Evolutionary conservation across 2,888 invertebrate species (phyloP).

Genomic region (Diogma glabrata): DNA sequence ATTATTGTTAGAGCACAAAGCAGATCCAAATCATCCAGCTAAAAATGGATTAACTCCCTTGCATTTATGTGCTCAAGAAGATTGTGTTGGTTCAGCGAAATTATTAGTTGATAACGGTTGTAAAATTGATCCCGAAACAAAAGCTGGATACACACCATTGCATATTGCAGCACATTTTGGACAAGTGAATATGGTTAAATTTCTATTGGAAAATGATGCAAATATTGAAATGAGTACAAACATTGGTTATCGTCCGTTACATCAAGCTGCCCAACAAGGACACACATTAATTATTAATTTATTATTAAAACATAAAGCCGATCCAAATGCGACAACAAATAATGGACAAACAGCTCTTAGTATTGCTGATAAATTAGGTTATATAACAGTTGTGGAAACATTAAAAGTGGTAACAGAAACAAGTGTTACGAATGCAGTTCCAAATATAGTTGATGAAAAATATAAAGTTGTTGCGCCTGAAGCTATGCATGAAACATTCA

Average conservation of each 20-base stretch:
- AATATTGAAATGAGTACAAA: constrained; percentile 69
- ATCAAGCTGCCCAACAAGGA: constrained; percentile 97
- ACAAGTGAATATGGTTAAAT: constrained; percentile 81
- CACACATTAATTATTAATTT: constrained; percentile 90
- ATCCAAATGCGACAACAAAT: constrained; percentile 88
- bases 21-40: constrained; percentile 72
- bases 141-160: constrained; percentile 87
- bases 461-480: constrained; percentile 96
- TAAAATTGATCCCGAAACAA: constrained; percentile 56
- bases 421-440: constrained; percentile 51
- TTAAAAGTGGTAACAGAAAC: constrained; percentile 83
- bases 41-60: constrained; percentile 80
- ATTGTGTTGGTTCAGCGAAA: constrained; percentile 74
- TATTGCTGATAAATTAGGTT: constrained; percentile 92
- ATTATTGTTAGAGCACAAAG: constrained; percentile 80
- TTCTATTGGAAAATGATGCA: constrained; percentile 79
- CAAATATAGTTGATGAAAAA: constrained; percentile 69
- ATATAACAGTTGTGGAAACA: constrained; percentile 96
- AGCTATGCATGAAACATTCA: constrained; percentile 96
- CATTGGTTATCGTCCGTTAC: constrained; percentile 86
- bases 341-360: constrained; percentile 94
- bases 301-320: constrained; percentile 82
- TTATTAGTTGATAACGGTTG: constrained; percentile 70
- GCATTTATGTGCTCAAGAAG: constrained; percentile 92
- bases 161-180: constrained; percentile 98